Conservation (phyloP, 2,888 invertebrate species). For the Plemyria rubiginata region DNA sequence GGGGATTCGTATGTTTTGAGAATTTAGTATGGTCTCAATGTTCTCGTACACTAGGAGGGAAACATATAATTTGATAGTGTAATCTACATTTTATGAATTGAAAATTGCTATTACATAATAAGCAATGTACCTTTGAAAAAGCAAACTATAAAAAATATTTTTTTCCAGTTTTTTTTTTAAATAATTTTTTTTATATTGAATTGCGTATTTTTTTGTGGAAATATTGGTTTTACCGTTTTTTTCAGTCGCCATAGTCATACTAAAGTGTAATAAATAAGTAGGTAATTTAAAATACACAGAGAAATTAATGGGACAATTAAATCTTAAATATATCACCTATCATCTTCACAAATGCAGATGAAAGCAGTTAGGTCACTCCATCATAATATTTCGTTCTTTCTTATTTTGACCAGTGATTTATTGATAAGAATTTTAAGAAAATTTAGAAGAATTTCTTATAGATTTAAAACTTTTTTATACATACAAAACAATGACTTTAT, state of each 20-base stretch:
- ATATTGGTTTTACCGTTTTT: neutral
- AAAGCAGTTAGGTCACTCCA: conserved; percentile 11
- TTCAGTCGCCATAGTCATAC: neutral
- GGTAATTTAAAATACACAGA: conserved; percentile 8
- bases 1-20: neutral
- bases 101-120: conserved; percentile 11
- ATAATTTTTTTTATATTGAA: neutral
- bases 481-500: too few relatives aligned
- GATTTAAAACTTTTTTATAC: too few relatives aligned
- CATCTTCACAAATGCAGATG: conserved; percentile 25
- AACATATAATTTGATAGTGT: conserved; percentile 1
- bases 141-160: neutral
- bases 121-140: conserved; percentile 15
- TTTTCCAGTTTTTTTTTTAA: too few relatives aligned
- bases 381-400: neutral
- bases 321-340: conserved; percentile 12
- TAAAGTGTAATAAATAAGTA: neutral
- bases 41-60: conserved; percentile 6
- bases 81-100: conserved; percentile 9
- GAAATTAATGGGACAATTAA: conserved; percentile 14
- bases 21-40: conserved; percentile 1
- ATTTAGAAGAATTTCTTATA: too few relatives aligned
- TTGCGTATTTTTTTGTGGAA: neutral
- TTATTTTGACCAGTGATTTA: too few relatives aligned
- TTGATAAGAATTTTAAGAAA: too few relatives aligned